phyloP scores from a whole-genome alignment of 2,888 invertebrate species.

The Troides aeacus region DNA sequence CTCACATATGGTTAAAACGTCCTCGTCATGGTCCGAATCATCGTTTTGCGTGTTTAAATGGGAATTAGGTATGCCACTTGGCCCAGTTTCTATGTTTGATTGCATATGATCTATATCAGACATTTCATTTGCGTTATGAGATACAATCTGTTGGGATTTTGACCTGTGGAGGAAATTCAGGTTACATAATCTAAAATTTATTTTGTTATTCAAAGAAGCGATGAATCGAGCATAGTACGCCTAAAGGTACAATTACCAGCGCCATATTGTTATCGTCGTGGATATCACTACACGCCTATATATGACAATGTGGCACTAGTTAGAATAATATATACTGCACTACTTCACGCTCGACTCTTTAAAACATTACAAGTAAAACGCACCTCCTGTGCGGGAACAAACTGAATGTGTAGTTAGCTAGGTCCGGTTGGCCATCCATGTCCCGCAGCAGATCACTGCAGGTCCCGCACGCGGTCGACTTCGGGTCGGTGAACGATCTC shows the following conservation, averaged over 20 bases:
- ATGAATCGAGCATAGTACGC: too few species aligned
- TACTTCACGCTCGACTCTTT: too few species aligned
- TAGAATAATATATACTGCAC: too few species aligned
- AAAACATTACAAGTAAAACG: constrained; percentile 6
- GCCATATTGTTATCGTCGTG: too few species aligned
- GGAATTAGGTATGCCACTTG: background rate
- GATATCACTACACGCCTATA: too few species aligned
- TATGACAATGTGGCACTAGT: too few species aligned
- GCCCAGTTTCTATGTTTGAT: background rate
- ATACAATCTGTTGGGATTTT: background rate
- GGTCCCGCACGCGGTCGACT: constrained; percentile 48
- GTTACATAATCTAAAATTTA: background rate
- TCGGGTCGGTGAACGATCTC: constrained; percentile 36
- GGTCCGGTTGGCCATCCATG: constrained; percentile 41
- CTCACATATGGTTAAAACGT: constrained; percentile 20
- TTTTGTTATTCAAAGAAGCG: background rate
- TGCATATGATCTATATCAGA: background rate
- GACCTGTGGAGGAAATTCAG: background rate
- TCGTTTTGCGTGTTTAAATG: background rate
- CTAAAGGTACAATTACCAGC: too few species aligned
- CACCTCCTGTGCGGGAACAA: constrained; percentile 57
- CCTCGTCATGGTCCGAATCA: constrained; percentile 21
- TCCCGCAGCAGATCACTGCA: constrained; percentile 47
- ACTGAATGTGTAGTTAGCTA: constrained; percentile 55
- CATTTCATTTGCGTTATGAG: background rate